Conservation (phyloP, 2,113 vertebrate species). For the Sander vitreus region DNA sequence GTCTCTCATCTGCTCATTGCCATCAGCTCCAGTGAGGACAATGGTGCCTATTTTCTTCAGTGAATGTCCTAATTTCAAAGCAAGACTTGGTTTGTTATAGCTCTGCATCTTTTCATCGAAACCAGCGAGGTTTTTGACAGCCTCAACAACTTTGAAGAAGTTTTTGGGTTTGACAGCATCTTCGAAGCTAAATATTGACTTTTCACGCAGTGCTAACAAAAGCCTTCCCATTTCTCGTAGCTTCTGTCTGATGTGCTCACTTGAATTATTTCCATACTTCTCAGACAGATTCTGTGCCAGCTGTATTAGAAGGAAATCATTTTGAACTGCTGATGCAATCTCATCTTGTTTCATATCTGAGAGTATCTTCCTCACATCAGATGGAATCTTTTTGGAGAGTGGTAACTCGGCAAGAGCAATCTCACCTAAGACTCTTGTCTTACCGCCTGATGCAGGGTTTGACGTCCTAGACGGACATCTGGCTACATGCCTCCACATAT, state of each 20-base stretch:
- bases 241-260: constrained; percentile 34
- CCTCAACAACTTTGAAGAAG: constrained; percentile 53
- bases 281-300: constrained; percentile 39
- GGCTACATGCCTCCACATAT: constrained; percentile 29
- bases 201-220: constrained; percentile 41
- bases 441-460: not conserved
- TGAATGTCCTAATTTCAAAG: constrained; percentile 29
- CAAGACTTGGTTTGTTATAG: constrained; percentile 49
- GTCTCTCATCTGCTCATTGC: not conserved
- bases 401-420: constrained; percentile 16
- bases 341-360: constrained; percentile 46
- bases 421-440: not conserved
- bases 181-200: constrained; percentile 41
- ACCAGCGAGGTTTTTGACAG: constrained; percentile 43
- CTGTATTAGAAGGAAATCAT: constrained; percentile 51
- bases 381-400: constrained; percentile 5
- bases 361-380: constrained; percentile 48
- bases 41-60: constrained; percentile 50
- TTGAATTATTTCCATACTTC: constrained; percentile 9
- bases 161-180: constrained; percentile 50
- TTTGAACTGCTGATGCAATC: constrained; percentile 27
- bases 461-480: constrained; percentile 32
- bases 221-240: constrained; percentile 63
- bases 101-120: constrained; percentile 26
- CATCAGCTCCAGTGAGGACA: not conserved